phyloP scores from a whole-genome alignment of 2,888 invertebrate species.

The Trachelus troglodyta region DNA sequence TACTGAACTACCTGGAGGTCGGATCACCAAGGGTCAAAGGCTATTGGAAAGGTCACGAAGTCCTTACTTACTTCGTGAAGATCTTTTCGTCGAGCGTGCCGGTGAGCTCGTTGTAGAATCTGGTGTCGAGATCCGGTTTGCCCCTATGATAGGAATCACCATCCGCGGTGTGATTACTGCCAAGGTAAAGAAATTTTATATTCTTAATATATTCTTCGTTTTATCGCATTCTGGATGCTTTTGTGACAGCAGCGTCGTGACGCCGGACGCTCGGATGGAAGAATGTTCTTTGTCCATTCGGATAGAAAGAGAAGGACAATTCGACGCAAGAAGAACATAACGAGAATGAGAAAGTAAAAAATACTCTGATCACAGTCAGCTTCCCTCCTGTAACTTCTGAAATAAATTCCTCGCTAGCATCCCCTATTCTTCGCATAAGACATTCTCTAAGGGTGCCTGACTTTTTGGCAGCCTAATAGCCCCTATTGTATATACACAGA shows the following conservation, averaged over 20 bases:
- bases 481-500: constrained; percentile 9
- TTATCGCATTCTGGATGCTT: constrained; percentile 1
- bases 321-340: constrained; percentile 22
- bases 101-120: constrained; percentile 88
- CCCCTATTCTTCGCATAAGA: neutral
- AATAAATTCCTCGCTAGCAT: neutral
- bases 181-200: constrained; percentile 75
- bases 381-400: neutral
- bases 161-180: constrained; percentile 90
- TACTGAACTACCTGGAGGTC: constrained; percentile 76
- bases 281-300: constrained; percentile 53
- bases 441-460: constrained; percentile 14
- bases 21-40: constrained; percentile 71
- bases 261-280: constrained; percentile 16
- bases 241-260: constrained; percentile 7
- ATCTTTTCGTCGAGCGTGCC: constrained; percentile 81
- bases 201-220: neutral
- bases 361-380: neutral
- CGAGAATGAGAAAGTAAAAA: constrained; percentile 26
- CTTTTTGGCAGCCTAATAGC: constrained; percentile 18
- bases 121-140: constrained; percentile 90
- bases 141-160: constrained; percentile 93
- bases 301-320: constrained; percentile 23
- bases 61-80: constrained; percentile 83
- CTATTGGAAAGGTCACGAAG: constrained; percentile 71